phyloP scores from a whole-genome alignment of 2,888 invertebrate genomes.

The Diploptera punctata region DNA sequence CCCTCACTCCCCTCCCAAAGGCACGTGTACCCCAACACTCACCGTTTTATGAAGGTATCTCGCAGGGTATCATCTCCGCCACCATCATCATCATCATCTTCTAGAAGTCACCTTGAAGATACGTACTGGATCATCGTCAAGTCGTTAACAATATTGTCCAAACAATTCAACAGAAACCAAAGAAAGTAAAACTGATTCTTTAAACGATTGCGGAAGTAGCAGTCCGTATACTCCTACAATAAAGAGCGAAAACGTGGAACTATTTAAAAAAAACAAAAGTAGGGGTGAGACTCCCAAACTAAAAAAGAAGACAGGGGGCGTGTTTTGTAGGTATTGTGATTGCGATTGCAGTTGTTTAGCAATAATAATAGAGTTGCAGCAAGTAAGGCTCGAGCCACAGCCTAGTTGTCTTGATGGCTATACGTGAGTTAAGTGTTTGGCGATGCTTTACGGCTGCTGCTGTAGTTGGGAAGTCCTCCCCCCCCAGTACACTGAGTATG shows the following conservation, averaged over 20 bases:
- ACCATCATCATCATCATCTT: no score
- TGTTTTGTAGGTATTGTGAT: slow-evolving; percentile 25
- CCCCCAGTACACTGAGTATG: slow-evolving; percentile 18
- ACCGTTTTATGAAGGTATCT: slow-evolving; percentile 26
- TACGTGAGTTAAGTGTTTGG: slow-evolving; percentile 45
- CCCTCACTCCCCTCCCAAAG: background rate
- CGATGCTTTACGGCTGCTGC: slow-evolving; percentile 43
- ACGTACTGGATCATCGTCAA: slow-evolving; percentile 1
- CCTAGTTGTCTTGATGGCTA: slow-evolving; percentile 36
- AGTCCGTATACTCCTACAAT: background rate
- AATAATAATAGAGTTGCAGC: slow-evolving; percentile 21
- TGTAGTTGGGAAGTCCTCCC: slow-evolving; percentile 32
- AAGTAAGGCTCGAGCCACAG: slow-evolving; percentile 7
- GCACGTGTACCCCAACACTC: slow-evolving; percentile 16
- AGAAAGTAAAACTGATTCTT: slow-evolving; percentile 12
- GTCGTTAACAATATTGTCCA: background rate
- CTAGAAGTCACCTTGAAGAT: background rate
- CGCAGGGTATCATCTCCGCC: slow-evolving; percentile 18
- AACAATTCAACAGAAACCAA: no score
- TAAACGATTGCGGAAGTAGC: background rate
- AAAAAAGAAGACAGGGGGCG: slow-evolving; percentile 20
- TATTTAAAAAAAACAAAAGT: slow-evolving; percentile 11
- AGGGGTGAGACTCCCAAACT: slow-evolving; percentile 13
- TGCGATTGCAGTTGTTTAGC: slow-evolving; percentile 26
- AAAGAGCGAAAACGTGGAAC: slow-evolving; percentile 19